Evolutionary conservation across 2,888 invertebrate genomes (phyloP), one percentile per base, ranked within the genome.

Genomic region (Chaetogeoica ovagalla): DNA sequence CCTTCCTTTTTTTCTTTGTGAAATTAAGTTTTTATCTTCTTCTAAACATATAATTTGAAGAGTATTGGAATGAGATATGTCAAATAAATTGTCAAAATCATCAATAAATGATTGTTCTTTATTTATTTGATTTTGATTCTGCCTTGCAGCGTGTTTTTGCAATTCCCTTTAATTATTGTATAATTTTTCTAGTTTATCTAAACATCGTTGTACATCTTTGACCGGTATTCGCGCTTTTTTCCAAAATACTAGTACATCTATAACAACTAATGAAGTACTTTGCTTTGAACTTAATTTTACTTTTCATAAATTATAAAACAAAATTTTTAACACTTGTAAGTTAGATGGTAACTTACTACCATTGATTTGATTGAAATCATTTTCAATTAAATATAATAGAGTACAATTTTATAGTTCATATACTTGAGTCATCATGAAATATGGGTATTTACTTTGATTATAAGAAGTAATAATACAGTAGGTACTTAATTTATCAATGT

Each of bases 181-280:
- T n/a, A 73, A 19, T 19, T 37, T 30, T 73, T 73, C 62, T 39
- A 73, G 37, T 37, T 73, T 73, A n/a, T 59, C 37, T 5, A 60
- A 23, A 39, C 62, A 73, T 11, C 60, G 30, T 21, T 59, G 30
- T 37, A n/a, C 17, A 37, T 43, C 59, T 59, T 23, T 59, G 19
- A 48, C 23, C n/a, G 73, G 73, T 59, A 73, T 73, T 17, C 62
- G 73, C n/a, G 73, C 73, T 62, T 73, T 73, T 57, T 73, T 39
- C 73, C 73, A 73, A 62, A 73, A 73, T 62, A 59, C n/a, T 62
- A 62, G 17, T n/a, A 43, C 21, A 37, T 73, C 73, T n/a, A 43
- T 39, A 62, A 73, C 43, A 37, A 62, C 62, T 23, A 73, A 60
- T 6, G 37, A 39, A 19, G 62, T 48, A 73, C 73, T 39, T n/a